These are phyloP conservation scores for Cladorhizidae sp. DNA, from an alignment of 37 sponge, comb jelly and placozoan species.

Conservation along the genomic window DNA sequence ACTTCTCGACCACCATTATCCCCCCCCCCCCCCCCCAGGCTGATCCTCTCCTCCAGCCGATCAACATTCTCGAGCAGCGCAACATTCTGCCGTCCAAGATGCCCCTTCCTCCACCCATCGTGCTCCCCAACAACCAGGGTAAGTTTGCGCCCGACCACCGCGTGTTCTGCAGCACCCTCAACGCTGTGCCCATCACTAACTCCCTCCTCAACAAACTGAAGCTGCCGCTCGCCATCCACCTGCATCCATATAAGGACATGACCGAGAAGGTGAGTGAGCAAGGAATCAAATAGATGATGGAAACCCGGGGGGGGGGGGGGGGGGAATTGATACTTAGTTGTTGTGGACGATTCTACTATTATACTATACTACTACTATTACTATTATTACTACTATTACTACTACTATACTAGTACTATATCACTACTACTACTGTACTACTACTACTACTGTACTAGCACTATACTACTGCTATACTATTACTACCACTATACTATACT, in stretches of 20 bases:
- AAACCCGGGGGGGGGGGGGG: no score
- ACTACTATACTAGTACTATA: no score
- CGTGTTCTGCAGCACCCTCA: constrained; percentile 87
- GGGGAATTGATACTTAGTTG: no score
- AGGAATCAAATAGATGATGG: background rate
- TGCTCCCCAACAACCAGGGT: constrained; percentile 38
- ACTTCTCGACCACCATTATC: no score
- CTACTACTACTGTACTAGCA: no score
- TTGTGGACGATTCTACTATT: no score
- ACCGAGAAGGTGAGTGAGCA: constrained; percentile 11
- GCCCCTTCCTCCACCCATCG: constrained; percentile 30
- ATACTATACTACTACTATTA: no score
- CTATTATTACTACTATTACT: no score
- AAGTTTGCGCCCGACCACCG: constrained; percentile 56
- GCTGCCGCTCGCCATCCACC: constrained; percentile 90
- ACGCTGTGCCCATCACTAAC: constrained; percentile 78
- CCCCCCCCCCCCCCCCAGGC: constrained; percentile 6
- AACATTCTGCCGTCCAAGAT: constrained; percentile 65
- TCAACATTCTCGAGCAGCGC: constrained; percentile 75
- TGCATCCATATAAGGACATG: constrained; percentile 91
- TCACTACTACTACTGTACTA: no score
- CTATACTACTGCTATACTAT: no score
- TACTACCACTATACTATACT: no score
- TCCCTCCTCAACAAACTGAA: constrained; percentile 83
- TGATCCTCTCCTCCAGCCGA: constrained; percentile 61